Percentiles rank a stretch among this genome's conserved stretches.
These are phyloP conservation scores for Myoxocephalus aenaeus DNA, from an alignment of 2,797 vertebrate genomes.

Conservation along the genomic window DNA sequence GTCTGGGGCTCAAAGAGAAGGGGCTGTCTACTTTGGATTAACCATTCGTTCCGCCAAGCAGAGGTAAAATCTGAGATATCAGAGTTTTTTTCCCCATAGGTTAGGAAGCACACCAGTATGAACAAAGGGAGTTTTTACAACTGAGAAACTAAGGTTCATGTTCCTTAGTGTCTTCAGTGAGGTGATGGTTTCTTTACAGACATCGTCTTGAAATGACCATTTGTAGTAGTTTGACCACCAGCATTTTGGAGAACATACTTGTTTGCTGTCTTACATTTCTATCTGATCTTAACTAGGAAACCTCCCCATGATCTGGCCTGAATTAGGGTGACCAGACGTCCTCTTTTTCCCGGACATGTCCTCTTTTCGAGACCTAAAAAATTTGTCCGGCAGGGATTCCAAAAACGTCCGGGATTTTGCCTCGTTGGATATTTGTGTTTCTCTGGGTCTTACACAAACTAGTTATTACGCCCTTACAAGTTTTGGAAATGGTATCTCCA, in stretches of 20 bases:
- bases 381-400: too few species aligned
- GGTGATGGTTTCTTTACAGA: conserved; percentile 90
- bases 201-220: conserved; percentile 78
- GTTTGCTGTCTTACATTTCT: conserved; percentile 1
- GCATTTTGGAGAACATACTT: conserved; percentile 25
- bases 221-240: background rate
- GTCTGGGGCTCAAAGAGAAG: conserved; percentile 3
- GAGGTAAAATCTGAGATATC: conserved; percentile 79
- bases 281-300: background rate
- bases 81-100: conserved; percentile 7
- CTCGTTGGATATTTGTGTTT: too few species aligned
- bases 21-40: conserved; percentile 84
- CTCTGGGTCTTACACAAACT: too few species aligned
- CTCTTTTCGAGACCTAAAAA: too few species aligned
- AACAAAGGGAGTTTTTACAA: conserved; percentile 7
- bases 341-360: too few species aligned
- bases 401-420: too few species aligned
- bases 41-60: conserved; percentile 90
- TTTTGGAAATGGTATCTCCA: too few species aligned
- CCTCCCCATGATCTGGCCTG: background rate
- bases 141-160: conserved; percentile 40
- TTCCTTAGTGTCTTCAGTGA: conserved; percentile 89
- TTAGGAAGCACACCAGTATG: conserved; percentile 34
- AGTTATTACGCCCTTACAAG: too few species aligned
- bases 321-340: too few species aligned